Evolutionary conservation across 2,113 vertebrate species (phyloP), one percentile per base, ranked within the genome.

Genomic region (Brachypteracias leptosomus): DNA sequence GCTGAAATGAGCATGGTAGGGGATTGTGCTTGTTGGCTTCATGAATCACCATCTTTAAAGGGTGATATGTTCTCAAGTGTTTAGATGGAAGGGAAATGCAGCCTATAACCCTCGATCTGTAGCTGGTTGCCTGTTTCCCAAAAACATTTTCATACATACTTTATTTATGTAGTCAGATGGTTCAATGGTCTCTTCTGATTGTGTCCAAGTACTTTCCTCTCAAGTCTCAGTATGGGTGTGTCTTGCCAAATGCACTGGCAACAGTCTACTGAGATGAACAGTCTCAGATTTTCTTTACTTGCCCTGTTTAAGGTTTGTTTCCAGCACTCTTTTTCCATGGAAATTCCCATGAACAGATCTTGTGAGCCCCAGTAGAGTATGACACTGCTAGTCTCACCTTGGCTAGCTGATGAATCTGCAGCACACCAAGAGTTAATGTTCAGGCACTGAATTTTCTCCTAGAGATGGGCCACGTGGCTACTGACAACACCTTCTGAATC

Each of bases 1-100:
- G 29, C 28, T 55, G 13, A 28, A 42, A 33, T 2, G 19, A 3
- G 2, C 3, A 11, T 1, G 3, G 31, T 8, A 62, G 36, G 16
- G 25, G 28, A 51, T 24, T 15, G 3, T 51, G 7, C 26, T 31
- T 63, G 28, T 10, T 0, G 0, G 20, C 63, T 80, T 76, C 35
- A 8, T 31, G 49, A 66, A 65, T 51, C 13, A 9, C 7, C 1
- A 0, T 8, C 49, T 52, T 42, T 18, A 52, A 61, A 62, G 84
- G 13, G 15, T 0, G 0, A 1, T 25, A 8, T 20, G 28, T 59
- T 92, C 61, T 35, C 24, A 11, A 1, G 4, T 40, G 16, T 25
- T 44, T 38, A 80, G 40, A 28, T 54, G 28, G 25, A 73, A 29
- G 36, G 7, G 20, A 72, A 59, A 62, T 52, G 25, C 36, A 61